Conservation (phyloP, 2,113 vertebrate species). For the Meles meles region DNA sequence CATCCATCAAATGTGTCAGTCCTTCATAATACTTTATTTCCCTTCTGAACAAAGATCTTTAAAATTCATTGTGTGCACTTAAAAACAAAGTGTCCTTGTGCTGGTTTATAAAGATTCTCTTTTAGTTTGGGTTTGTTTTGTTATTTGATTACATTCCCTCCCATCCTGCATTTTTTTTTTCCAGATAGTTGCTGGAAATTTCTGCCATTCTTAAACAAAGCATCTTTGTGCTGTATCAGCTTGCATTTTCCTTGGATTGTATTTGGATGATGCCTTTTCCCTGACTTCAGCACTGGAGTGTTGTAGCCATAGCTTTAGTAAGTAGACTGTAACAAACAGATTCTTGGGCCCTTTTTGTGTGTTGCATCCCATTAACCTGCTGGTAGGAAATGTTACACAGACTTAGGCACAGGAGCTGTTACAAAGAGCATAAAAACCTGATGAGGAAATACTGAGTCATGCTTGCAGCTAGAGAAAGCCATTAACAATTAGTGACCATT, state of each 20-base stretch:
- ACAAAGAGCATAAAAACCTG: constrained; percentile 66
- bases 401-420: constrained; percentile 45
- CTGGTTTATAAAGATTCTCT: constrained; percentile 78
- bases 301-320: constrained; percentile 72
- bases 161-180: constrained; percentile 65
- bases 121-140: constrained; percentile 78
- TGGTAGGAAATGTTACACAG: constrained; percentile 69
- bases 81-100: constrained; percentile 81
- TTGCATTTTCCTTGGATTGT: constrained; percentile 80
- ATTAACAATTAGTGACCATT: not conserved
- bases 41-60: constrained; percentile 80
- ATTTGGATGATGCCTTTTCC: constrained; percentile 78
- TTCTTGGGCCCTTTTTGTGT: constrained; percentile 74
- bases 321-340: constrained; percentile 82
- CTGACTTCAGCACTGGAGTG: constrained; percentile 77
- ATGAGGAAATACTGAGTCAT: constrained; percentile 45
- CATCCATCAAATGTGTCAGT: constrained; percentile 81
- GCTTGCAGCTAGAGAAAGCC: constrained; percentile 4
- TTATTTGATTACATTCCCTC: constrained; percentile 83
- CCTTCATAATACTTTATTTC: constrained; percentile 81
- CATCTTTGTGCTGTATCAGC: constrained; percentile 78
- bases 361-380: constrained; percentile 75
- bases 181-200: constrained; percentile 80
- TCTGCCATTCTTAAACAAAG: constrained; percentile 81
- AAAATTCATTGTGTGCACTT: constrained; percentile 81